Conservation (phyloP, 2,888 invertebrate species). For the Amphipoea lucens region DNA sequence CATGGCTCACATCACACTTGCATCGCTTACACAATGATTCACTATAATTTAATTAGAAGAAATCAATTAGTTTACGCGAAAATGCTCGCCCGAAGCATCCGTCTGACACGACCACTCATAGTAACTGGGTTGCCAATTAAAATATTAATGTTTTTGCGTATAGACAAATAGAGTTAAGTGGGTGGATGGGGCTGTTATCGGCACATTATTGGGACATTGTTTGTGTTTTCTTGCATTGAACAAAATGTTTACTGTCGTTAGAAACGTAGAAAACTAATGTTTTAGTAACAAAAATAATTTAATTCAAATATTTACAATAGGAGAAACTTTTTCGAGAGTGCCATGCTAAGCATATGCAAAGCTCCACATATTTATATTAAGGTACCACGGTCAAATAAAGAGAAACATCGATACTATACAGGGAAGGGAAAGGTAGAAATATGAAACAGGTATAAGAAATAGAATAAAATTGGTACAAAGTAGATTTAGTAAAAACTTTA, state of each 20-base stretch:
- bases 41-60: constrained; percentile 89
- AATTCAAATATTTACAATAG: background rate
- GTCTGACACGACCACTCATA: constrained; percentile 88
- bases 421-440: too few species aligned
- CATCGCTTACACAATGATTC: constrained; percentile 85
- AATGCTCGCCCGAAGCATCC: constrained; percentile 86
- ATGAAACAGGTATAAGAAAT: too few species aligned
- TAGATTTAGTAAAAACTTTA: too few species aligned
- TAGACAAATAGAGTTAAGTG: constrained; percentile 67
- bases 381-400: background rate
- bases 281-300: background rate
- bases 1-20: constrained; percentile 88
- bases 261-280: background rate
- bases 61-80: constrained; percentile 89
- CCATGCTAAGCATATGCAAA: background rate
- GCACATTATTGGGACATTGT: constrained; percentile 9
- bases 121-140: constrained; percentile 81
- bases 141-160: constrained; percentile 60
- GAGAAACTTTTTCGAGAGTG: background rate
- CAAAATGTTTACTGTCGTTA: background rate
- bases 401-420: too few species aligned
- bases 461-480: too few species aligned
- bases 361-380: background rate
- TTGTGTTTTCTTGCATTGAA: background rate
- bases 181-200: constrained; percentile 53